Percentiles rank a stretch among this genome's conserved stretches.
phyloP scores from a whole-genome alignment of 2,888 invertebrate species.

The Acrobasis repandana region DNA sequence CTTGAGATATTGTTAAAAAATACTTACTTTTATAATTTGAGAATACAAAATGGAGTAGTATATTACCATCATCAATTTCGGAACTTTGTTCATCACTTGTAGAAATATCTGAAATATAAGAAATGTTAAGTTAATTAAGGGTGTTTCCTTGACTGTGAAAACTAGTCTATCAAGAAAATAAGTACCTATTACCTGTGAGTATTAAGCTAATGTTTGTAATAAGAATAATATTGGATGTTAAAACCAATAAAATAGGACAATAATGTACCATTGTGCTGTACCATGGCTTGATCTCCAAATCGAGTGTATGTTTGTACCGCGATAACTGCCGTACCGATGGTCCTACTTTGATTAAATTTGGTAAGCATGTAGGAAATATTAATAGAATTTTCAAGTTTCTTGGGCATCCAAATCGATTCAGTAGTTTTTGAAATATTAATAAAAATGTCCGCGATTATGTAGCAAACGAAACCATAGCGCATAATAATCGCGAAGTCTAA shows the following conservation, averaged over 20 bases:
- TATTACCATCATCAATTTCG: background rate
- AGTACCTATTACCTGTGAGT: too few relatives aligned
- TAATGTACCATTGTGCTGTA: conserved; percentile 1
- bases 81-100: background rate
- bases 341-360: too few relatives aligned
- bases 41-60: background rate
- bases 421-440: too few relatives aligned
- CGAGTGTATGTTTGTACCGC: too few relatives aligned
- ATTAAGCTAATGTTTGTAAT: background rate
- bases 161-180: background rate
- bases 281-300: background rate
- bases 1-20: too few relatives aligned
- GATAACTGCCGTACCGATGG: too few relatives aligned
- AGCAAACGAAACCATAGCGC: too few relatives aligned
- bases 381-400: too few relatives aligned
- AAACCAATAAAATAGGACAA: background rate
- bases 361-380: too few relatives aligned
- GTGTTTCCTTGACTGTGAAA: background rate
- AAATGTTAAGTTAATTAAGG: background rate
- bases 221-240: background rate
- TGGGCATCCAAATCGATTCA: too few relatives aligned
- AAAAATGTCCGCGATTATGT: too few relatives aligned
- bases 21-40: background rate
- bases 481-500: too few relatives aligned
- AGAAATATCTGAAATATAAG: background rate